Percentiles rank a stretch among this genome's conserved stretches.
phyloP scores from a whole-genome alignment of 2,797 vertebrate genomes.

The Lutjanus argentimaculatus region DNA sequence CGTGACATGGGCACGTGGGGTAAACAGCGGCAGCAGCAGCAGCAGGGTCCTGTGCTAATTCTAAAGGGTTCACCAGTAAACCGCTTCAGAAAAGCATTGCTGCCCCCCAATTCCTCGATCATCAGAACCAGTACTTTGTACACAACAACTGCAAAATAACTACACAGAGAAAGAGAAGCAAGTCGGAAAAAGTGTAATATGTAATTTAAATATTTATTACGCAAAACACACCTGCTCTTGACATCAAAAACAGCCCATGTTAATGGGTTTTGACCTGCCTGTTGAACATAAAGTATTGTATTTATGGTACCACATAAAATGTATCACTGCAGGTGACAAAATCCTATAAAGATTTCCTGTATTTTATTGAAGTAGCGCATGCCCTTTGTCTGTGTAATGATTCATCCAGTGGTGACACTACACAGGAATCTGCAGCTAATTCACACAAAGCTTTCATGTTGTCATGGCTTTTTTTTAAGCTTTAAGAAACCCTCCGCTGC shows the following conservation, averaged over 20 bases:
- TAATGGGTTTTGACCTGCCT: no score
- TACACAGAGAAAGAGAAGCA: slow-evolving; percentile 53
- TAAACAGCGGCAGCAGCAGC: slow-evolving; percentile 90
- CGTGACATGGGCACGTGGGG: slow-evolving; percentile 85
- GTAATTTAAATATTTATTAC: not conserved
- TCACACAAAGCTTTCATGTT: not conserved
- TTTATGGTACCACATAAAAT: slow-evolving; percentile 2
- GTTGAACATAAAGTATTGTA: not conserved
- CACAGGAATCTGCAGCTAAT: not conserved
- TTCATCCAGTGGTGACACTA: slow-evolving; percentile 35
- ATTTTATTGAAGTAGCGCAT: slow-evolving; percentile 3
- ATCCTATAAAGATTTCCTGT: slow-evolving; percentile 4
- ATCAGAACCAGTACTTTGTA: slow-evolving; percentile 90
- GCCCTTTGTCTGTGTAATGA: slow-evolving; percentile 49
- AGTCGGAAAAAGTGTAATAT: not conserved
- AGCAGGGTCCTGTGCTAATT: slow-evolving; percentile 89
- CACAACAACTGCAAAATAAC: slow-evolving; percentile 91
- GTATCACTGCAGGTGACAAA: not conserved
- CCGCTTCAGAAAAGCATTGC: slow-evolving; percentile 78
- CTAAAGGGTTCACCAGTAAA: slow-evolving; percentile 81
- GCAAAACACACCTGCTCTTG: not conserved
- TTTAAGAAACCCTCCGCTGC: not conserved
- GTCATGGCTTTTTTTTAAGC: not conserved
- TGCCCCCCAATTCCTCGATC: slow-evolving; percentile 89
- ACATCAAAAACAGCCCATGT: not conserved